Base-by-base conservation (phyloP, 1,140 invertebrate genomes). In the Eciton burchellii region DNA sequence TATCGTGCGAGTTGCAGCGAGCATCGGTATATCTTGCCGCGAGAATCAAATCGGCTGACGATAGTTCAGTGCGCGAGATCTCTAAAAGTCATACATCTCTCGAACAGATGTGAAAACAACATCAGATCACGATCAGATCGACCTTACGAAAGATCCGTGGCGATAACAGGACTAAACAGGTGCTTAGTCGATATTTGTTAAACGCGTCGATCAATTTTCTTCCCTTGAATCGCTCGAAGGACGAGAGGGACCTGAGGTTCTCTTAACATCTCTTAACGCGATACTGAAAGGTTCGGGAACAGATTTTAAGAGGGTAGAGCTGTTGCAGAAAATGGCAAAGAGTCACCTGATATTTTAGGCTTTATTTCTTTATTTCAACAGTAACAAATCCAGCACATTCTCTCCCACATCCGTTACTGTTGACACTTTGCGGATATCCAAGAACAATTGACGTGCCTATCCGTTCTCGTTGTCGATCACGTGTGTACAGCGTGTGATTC, bases 361-460 rank as follows among this genome's bases (percentile, higher is more conserved):
- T n/a, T n/a, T n/a, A n/a, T n/a, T n/a, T 52, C 47, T 76, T 65
- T 52, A 52, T 65, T 76, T 76, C 47, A 52, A 65, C 60, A 76
- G 45, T 76, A 54, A 76, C 29, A 76, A 76, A 52, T 47, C 6
- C n/a, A 12, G 29, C 8, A 63, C 0, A 29, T 21, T 14, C 24
- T 43, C 6, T 12, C n/a, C 60, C 35, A 65, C 19, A 65, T 41
- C 26, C 9, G 29, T 65, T 52, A 76, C 19, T 76, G 59, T 76
- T 52, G 47, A 65, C 43, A 76, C n/a, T n/a, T n/a, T 65, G 12
- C 29, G 65, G 19, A 76, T 65, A 6, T 52, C 65, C 52, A 76
- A 54, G 5, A 76, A 63, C n/a, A 49, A 49, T 65, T 24, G 29
- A 76, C 45, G 9, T 52, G 14, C 12, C 41, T 54, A n/a, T 76